Base-by-base conservation (phyloP, 2,888 invertebrate species). In the Phengaris arion region DNA sequence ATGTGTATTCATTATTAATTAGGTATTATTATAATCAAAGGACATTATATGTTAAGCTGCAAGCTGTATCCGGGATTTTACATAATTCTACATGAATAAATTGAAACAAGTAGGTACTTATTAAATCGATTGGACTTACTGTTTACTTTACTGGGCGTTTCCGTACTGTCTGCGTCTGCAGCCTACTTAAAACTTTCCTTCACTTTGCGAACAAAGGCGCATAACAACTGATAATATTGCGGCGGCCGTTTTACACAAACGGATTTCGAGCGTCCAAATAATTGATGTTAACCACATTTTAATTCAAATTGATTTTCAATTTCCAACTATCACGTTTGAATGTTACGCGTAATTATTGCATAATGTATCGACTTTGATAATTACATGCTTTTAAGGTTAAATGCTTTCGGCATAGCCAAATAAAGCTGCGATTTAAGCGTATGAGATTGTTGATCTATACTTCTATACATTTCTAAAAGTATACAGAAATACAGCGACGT, bases 251-350 rank as follows among this genome's bases (percentile, higher is more conserved):
- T 48, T n/a, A 69, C 48, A 48, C 9, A 15, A 69, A 69, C n/a
- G 69, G 68, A 68, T 68, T 68, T 48, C 69, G 69, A 48, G 48
- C 48, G 68, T 13, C 68, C 46, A 48, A 48, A 59, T 59, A 15
- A 69, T 69, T 69, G 48, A 69, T 15, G 69, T 48, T 9, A 48
- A 69, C 45, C 64, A 64, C 35, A 4, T 64, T 69, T 69, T 22
- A 15, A 48, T 46, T 69, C 15, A 68, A 68, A 46, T 68, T n/a
- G 48, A 48, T 69, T 48, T 69, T 69, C 48, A 69, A 69, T 69
- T 69, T 69, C 69, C 46, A 69, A 45, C 64, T 64, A 45, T 69
- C 48, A 46, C 46, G 69, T 69, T 69, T 15, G 12, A 35, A 64
- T 64, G 35, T 64, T 64, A 35, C 12, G 12, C 13, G 35, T 64